Evolutionary conservation across 2,888 invertebrate genomes (phyloP), one percentile per base, ranked within the genome.

Genomic region (Pammene aurita): DNA sequence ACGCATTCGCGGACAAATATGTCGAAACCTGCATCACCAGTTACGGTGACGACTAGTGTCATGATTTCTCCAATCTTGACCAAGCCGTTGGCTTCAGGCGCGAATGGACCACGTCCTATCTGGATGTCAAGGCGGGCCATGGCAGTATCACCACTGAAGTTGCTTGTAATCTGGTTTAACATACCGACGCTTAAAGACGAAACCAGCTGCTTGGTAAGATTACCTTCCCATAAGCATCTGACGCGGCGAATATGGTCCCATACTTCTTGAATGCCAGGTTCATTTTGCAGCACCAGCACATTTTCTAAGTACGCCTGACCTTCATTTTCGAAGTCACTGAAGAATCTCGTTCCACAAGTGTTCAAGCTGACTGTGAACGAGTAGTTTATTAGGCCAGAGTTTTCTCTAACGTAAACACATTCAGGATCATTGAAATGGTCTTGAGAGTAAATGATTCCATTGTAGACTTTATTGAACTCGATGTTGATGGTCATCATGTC

Each of bases 71-170:
- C 96, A 73, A 97, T 96, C 85, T 96, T 96, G 7, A 97, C 95
- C 46, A 96, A 90, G 0, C 96, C 96, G 73, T 95, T 95, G 0
- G 96, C 96, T 65, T 95, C 94, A 5, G 94, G 94, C 0, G 96
- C 96, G 77, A 96, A 95, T 16, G 96, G 96, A 67, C 96, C 96
- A 79, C 94, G 93, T 6, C 97, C 97, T 42, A 94, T 88, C 85
- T 96, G 96, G 66, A 97, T 96, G 74, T 96, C 96, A 61, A 97
- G 87, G 72, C 95, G 94, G 7, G 96, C 96, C 86, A 95, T 95
- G 0, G 96, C 96, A 0, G 96, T 96, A 74, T 97, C 96, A n/a
- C 96, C 96, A 75, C 96, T 96, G 85, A 97, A 97, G 62, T 96
- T 96, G 68, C 96, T 95, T 10, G 96, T 95, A 75, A 96, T 95